These are phyloP conservation scores for Pseudobourletiella spinata DNA, from an alignment of 1,140 invertebrate genomes.

Conservation along the genomic window DNA sequence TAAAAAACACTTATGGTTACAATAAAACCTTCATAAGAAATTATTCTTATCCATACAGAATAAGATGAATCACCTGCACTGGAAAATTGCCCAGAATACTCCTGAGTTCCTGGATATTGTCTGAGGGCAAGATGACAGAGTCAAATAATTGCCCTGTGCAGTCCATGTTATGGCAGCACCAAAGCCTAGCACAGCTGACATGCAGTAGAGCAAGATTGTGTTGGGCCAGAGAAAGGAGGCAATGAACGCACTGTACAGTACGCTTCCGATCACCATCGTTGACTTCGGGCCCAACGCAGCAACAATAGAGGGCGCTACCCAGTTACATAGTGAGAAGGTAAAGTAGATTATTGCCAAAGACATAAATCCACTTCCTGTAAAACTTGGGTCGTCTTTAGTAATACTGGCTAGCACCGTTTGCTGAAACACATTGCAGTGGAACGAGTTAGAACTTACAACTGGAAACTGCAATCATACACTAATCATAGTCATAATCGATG, in stretches of 20 bases:
- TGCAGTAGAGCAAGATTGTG: slow-evolving; percentile 69
- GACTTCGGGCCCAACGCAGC: slow-evolving; percentile 67
- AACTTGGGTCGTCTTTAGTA: slow-evolving; percentile 57
- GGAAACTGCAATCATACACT: not conserved
- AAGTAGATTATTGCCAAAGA: slow-evolving; percentile 85
- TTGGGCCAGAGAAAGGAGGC: slow-evolving; percentile 67
- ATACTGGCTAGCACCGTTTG: slow-evolving; percentile 83
- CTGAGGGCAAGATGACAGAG: slow-evolving; percentile 71
- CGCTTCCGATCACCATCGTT: slow-evolving; percentile 72
- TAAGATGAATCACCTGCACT: slow-evolving; percentile 58
- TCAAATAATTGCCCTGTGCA: slow-evolving; percentile 88
- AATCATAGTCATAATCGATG: not conserved
- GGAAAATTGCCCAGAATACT: slow-evolving; percentile 90
- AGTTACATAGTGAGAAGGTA: slow-evolving; percentile 79
- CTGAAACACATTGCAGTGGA: slow-evolving; percentile 47
- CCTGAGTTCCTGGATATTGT: slow-evolving; percentile 90
- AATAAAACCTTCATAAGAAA: no score
- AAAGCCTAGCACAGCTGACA: slow-evolving; percentile 73
- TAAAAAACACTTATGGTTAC: no score
- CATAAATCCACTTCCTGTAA: slow-evolving; percentile 74
- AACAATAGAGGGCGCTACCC: slow-evolving; percentile 84
- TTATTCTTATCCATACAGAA: no score
- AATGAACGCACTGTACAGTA: slow-evolving; percentile 49
- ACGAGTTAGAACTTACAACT: not conserved
- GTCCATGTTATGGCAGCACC: slow-evolving; percentile 79